A percentile compares a stretch with the other conserved stretches of the same genome.
These are phyloP conservation scores for Channa argus DNA, from an alignment of 2,113 vertebrate species.

Conservation along the genomic window DNA sequence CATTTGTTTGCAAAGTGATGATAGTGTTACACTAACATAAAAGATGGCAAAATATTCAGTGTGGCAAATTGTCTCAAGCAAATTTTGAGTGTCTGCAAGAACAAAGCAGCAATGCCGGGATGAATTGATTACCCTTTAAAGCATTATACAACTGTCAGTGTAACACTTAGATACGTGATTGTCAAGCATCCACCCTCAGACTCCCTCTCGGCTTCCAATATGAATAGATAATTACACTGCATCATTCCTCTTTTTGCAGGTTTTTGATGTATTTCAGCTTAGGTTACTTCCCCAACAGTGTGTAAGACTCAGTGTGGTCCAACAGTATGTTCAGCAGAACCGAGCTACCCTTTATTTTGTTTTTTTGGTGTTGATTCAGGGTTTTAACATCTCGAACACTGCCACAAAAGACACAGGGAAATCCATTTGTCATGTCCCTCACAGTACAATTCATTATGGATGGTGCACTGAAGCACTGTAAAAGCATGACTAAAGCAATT, in stretches of 20 bases:
- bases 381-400: conserved; percentile 68
- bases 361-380: conserved; percentile 45
- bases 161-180: conserved; percentile 54
- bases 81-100: conserved; percentile 18
- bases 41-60: conserved; percentile 34
- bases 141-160: conserved; percentile 58
- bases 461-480: conserved; percentile 75
- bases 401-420: conserved; percentile 71
- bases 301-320: conserved; percentile 52
- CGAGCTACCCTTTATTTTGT: conserved; percentile 41
- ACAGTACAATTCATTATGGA: conserved; percentile 81
- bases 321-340: conserved; percentile 27
- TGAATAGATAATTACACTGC: conserved; percentile 67
- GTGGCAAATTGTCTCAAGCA: conserved; percentile 37
- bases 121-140: conserved; percentile 72
- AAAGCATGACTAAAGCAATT: conserved; percentile 71
- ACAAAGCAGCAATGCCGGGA: conserved; percentile 41
- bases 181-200: conserved; percentile 57
- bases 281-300: conserved; percentile 39
- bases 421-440: conserved; percentile 76
- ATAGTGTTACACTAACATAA: background rate
- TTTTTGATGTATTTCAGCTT: conserved; percentile 54
- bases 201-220: conserved; percentile 48
- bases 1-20: background rate
- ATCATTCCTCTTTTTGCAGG: conserved; percentile 54